Conservation (phyloP, 30 jellyfish, hydroid and myxozoan species). For the Cassiopea andromeda region DNA sequence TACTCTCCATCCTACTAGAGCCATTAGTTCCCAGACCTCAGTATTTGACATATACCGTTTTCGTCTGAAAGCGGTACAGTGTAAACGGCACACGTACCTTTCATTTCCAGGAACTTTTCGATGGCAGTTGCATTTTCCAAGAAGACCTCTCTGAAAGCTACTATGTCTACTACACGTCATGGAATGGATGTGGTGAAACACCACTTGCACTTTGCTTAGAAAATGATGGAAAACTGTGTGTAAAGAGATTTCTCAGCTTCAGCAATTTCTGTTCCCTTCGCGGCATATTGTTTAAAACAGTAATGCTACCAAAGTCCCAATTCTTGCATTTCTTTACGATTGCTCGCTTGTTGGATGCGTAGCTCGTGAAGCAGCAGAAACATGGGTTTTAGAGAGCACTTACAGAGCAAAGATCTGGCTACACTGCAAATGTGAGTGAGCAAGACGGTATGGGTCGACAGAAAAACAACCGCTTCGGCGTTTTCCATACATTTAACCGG, state of each 20-base stretch:
- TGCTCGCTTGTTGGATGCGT: constrained; percentile 43
- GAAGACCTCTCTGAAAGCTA: constrained; percentile 40
- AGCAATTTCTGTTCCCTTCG: background rate
- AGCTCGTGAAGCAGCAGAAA: background rate
- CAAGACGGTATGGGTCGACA: no score
- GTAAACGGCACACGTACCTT: background rate
- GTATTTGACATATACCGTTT: no score
- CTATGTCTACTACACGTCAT: constrained; percentile 35
- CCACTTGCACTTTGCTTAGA: constrained; percentile 13
- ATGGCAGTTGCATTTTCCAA: constrained; percentile 27
- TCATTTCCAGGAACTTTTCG: constrained; percentile 33
- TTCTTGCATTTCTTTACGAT: constrained; percentile 12
- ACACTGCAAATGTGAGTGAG: no score
- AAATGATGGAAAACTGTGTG: constrained; percentile 4
- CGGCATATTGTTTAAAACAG: constrained; percentile 47
- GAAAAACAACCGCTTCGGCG: no score
- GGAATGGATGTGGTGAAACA: background rate
- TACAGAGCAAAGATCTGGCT: no score
- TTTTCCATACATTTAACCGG: no score
- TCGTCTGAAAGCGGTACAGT: background rate
- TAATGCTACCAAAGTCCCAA: constrained; percentile 26
- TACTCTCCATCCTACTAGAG: no score
- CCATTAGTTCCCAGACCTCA: no score
- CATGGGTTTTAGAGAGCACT: no score
- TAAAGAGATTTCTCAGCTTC: background rate